Evolutionary conservation across 1,140 invertebrate genomes (phyloP).

Genomic region (Archivesica marissinica): DNA sequence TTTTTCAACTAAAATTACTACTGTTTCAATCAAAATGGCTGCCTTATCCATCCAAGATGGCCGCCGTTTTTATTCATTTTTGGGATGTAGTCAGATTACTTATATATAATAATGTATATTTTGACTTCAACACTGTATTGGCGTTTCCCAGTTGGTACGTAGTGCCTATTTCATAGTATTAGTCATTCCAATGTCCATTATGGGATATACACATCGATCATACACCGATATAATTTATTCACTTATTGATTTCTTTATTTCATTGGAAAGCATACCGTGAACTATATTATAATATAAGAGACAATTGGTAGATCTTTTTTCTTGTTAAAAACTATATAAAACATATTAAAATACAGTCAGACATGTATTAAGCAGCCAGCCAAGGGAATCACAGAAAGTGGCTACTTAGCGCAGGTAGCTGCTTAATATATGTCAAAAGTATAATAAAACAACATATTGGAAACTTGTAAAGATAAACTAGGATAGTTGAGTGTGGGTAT

Average conservation of each 20-base stretch:
- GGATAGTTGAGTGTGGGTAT: neutral
- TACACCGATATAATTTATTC: too few species aligned
- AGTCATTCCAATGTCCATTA: too few species aligned
- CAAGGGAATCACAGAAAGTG: too few species aligned
- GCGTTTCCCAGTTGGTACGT: too few species aligned
- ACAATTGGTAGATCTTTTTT: neutral
- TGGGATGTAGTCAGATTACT: neutral
- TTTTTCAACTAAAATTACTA: neutral
- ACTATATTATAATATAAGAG: neutral
- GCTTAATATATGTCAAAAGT: too few species aligned
- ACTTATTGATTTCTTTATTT: too few species aligned
- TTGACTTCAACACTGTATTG: too few species aligned
- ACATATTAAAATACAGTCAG: neutral
- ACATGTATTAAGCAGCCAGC: neutral
- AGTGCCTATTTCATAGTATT: too few species aligned
- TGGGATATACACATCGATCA: too few species aligned
- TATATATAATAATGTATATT: neutral
- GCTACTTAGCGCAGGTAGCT: too few species aligned
- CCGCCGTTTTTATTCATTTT: neutral
- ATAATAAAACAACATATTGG: too few species aligned
- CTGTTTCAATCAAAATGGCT: neutral
- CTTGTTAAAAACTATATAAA: neutral
- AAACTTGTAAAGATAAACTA: neutral
- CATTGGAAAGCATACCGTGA: too few species aligned
- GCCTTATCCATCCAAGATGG: neutral